A percentile compares a stretch with the other conserved stretches of the same genome.
Evolutionary conservation across 2,113 vertebrate genomes (phyloP).

Genomic region (Coryphaenoides rupestris): DNA sequence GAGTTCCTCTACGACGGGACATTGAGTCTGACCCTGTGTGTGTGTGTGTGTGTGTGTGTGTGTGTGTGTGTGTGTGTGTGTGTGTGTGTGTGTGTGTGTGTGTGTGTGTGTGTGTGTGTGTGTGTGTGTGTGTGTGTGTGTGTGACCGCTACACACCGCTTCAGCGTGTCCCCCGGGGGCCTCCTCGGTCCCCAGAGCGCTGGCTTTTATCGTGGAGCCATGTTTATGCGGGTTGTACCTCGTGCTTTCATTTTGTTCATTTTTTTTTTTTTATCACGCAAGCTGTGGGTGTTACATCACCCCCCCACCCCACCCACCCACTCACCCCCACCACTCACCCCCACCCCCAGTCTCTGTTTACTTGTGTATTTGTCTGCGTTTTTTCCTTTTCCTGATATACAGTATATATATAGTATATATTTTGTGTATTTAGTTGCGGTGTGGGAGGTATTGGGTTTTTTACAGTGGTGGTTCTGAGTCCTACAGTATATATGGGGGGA

Average conservation of each 20-base stretch:
- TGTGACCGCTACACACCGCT: too few relatives aligned
- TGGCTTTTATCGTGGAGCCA: too few relatives aligned
- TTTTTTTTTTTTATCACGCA: too few relatives aligned
- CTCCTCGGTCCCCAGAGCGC: too few relatives aligned
- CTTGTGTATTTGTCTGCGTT: background rate
- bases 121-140: slow-evolving; percentile 10
- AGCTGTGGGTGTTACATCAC: background rate
- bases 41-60: slow-evolving; percentile 13
- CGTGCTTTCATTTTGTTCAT: too few relatives aligned
- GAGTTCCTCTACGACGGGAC: slow-evolving; percentile 23
- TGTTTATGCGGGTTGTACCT: too few relatives aligned
- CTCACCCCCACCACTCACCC: too few relatives aligned
- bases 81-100: slow-evolving; percentile 11
- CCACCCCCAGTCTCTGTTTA: background rate
- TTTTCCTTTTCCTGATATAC: background rate
- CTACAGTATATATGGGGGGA: slow-evolving; percentile 48
- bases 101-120: slow-evolving; percentile 7
- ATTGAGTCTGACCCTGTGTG: slow-evolving; percentile 32
- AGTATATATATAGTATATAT: background rate
- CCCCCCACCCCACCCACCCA: too few relatives aligned
- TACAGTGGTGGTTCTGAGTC: slow-evolving; percentile 59
- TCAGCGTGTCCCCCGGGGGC: too few relatives aligned
- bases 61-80: slow-evolving; percentile 14
- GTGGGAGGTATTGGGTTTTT: slow-evolving; percentile 23
- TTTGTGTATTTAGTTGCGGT: background rate